Percentiles rank a stretch among this genome's conserved stretches.
Conservation (phyloP, 2,888 invertebrate genomes). For the Hydriomena furcata region DNA sequence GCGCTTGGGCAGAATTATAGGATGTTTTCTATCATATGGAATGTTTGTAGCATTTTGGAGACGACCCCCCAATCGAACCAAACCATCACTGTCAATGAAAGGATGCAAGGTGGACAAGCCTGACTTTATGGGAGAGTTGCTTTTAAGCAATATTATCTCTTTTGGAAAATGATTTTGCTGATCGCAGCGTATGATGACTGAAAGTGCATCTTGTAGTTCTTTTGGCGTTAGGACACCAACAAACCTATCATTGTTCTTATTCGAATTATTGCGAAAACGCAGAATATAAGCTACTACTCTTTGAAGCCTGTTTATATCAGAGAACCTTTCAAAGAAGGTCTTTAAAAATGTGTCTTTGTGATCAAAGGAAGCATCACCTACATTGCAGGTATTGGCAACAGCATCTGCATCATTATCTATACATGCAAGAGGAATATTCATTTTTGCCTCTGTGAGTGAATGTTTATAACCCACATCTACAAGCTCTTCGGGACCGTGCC, state of each 20-base stretch:
- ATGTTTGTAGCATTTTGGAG: slow-evolving; percentile 9
- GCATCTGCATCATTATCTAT: not conserved
- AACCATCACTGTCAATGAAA: not conserved
- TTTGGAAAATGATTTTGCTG: not conserved
- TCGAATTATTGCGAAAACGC: not conserved
- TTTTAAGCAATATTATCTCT: not conserved
- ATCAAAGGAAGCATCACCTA: not conserved
- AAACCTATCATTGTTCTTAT: not conserved
- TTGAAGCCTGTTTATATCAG: slow-evolving; percentile 1
- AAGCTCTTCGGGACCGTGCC: not conserved
- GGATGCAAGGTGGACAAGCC: not conserved
- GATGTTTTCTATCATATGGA: slow-evolving; percentile 16
- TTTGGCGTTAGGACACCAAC: not conserved
- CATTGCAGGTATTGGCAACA: not conserved
- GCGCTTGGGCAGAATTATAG: slow-evolving; percentile 6
- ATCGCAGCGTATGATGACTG: slow-evolving; percentile 1
- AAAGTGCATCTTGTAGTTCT: not conserved
- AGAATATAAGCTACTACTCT: slow-evolving; percentile 5
- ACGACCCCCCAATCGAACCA: not conserved
- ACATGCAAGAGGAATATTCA: not conserved
- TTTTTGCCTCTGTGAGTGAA: not conserved
- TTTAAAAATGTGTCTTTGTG: not conserved
- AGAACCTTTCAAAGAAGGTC: not conserved
- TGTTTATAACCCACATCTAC: not conserved
- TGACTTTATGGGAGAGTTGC: not conserved